Evolutionary conservation across 1,140 invertebrate species (phyloP).

Genomic region (Globodera ellingtonae): DNA sequence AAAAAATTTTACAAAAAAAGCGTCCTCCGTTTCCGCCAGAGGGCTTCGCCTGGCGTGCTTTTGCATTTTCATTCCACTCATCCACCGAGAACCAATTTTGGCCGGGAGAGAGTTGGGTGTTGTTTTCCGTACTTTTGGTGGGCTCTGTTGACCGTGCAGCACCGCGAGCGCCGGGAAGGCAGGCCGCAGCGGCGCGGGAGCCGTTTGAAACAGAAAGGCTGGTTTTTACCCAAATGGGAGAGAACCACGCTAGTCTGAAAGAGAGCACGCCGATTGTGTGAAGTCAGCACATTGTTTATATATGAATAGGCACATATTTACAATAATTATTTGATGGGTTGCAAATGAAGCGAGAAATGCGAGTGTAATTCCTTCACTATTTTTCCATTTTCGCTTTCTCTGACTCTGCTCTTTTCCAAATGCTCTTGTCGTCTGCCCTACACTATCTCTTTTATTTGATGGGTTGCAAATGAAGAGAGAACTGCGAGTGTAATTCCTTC

Average conservation of each 20-base stretch:
- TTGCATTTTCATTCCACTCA: background rate
- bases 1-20: background rate
- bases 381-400: too few species aligned
- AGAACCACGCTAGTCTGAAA: slow-evolving; percentile 4
- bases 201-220: background rate
- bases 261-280: background rate
- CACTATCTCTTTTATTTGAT: too few species aligned
- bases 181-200: background rate
- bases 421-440: too few species aligned
- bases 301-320: too few species aligned
- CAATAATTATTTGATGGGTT: too few species aligned
- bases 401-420: too few species aligned
- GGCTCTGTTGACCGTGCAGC: background rate
- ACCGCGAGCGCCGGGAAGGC: background rate
- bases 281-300: too few species aligned
- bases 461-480: too few species aligned
- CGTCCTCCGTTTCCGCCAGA: background rate
- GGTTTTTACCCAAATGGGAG: background rate
- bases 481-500: too few species aligned
- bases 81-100: slow-evolving; percentile 2
- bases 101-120: background rate
- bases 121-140: background rate
- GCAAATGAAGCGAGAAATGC: too few species aligned
- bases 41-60: slow-evolving; percentile 2
- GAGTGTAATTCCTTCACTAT: too few species aligned